These are phyloP conservation scores for Cyphomyrus plagiostoma DNA, from an alignment of 2,113 vertebrate species.

Conservation along the genomic window DNA sequence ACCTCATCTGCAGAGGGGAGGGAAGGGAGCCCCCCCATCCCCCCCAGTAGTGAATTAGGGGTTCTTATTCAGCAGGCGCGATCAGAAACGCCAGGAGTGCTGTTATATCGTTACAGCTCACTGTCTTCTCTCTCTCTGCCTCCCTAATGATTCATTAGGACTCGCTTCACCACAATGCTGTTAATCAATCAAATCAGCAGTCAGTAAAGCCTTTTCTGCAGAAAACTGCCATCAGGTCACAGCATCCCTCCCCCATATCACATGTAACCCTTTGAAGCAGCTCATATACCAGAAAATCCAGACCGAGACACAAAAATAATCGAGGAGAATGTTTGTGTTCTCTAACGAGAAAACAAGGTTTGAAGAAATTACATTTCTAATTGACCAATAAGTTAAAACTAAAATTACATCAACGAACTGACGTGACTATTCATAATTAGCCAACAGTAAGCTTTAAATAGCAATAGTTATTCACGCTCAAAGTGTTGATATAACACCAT, in stretches of 20 bases:
- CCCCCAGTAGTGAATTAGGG: background rate
- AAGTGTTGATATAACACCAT: background rate
- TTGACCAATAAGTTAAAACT: background rate
- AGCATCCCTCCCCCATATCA: background rate
- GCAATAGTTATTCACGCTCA: background rate
- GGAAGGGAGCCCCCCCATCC: background rate
- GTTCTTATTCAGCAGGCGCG: background rate
- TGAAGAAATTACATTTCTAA: background rate
- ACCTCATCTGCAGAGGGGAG: background rate
- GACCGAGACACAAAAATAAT: background rate
- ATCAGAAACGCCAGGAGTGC: background rate
- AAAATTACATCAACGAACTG: background rate
- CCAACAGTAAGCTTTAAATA: background rate
- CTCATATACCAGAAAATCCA: background rate
- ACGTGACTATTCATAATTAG: background rate
- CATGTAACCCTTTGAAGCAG: background rate
- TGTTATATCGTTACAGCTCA: background rate
- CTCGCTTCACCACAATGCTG: background rate
- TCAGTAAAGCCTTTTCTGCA: background rate
- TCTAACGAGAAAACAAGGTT: background rate
- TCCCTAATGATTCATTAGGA: conserved; percentile 2
- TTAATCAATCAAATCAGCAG: conserved; percentile 1
- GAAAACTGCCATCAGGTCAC: background rate
- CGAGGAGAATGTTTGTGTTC: background rate
- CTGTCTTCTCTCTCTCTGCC: background rate